Evolutionary conservation across 2,888 invertebrate species (phyloP).

Genomic region (Cerastis leucographa): DNA sequence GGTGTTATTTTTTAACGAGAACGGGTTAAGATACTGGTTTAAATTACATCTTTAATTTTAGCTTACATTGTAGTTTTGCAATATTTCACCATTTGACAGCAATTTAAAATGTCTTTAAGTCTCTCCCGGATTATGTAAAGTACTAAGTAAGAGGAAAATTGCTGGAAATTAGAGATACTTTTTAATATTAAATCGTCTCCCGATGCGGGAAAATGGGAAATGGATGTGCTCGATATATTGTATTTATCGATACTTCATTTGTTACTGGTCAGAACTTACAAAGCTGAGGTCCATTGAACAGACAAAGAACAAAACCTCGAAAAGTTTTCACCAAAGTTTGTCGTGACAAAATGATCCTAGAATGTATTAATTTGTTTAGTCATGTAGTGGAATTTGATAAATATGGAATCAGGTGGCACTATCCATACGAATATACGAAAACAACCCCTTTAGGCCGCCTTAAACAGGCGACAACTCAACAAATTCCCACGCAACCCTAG

Average conservation of each 20-base stretch:
- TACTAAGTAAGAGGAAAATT: slow-evolving; percentile 23
- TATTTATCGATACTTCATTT: neutral
- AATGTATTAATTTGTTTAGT: neutral
- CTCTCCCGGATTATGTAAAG: slow-evolving; percentile 35
- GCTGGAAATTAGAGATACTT: slow-evolving; percentile 24
- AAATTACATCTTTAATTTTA: slow-evolving; percentile 67
- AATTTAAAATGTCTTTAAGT: slow-evolving; percentile 51
- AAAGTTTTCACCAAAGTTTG: neutral
- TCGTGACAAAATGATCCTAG: neutral
- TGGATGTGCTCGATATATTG: neutral
- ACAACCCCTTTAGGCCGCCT: neutral
- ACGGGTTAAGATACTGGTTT: slow-evolving; percentile 62
- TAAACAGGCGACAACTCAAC: neutral
- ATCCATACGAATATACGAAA: neutral
- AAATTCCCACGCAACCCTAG: slow-evolving; percentile 58
- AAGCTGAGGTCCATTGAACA: neutral
- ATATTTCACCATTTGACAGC: slow-evolving; percentile 64
- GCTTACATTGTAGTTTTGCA: slow-evolving; percentile 64
- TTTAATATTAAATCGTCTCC: slow-evolving; percentile 4
- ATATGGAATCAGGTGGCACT: neutral
- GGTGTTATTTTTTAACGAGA: slow-evolving; percentile 69
- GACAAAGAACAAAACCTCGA: neutral
- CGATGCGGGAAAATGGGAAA: neutral
- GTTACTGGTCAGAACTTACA: neutral
- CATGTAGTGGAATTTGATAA: neutral